These are phyloP conservation scores for Rhombomys opimus DNA, from an alignment of 2,113 vertebrate species.

Conservation along the genomic window DNA sequence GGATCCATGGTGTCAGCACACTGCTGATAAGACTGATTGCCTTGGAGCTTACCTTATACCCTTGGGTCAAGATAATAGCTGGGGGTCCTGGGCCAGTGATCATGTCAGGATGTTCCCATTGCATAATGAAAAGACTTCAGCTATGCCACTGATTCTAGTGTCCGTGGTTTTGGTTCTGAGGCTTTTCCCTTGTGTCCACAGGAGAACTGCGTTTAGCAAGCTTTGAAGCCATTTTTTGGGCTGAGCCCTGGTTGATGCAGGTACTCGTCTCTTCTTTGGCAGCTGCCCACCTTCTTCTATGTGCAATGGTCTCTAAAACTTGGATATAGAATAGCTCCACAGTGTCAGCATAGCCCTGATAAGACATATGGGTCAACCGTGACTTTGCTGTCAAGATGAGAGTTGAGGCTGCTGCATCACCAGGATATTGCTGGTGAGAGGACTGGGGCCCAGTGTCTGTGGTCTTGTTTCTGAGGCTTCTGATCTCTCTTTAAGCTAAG, in stretches of 20 bases:
- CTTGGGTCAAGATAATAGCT: background rate
- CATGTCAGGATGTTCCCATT: background rate
- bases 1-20: background rate
- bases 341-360: background rate
- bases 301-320: background rate
- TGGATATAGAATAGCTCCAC: background rate
- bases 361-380: background rate
- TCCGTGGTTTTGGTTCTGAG: background rate
- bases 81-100: background rate
- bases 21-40: background rate
- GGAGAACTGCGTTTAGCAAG: background rate
- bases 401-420: background rate
- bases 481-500: background rate
- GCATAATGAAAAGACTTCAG: background rate
- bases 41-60: background rate
- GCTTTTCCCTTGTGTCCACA: background rate
- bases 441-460: background rate
- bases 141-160: background rate
- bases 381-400: background rate
- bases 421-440: background rate
- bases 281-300: background rate
- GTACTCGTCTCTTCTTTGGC: background rate
- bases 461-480: background rate
- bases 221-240: background rate
- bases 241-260: background rate